Evolutionary conservation across 2,888 invertebrate genomes (phyloP).

Genomic region (Agrotis puta): DNA sequence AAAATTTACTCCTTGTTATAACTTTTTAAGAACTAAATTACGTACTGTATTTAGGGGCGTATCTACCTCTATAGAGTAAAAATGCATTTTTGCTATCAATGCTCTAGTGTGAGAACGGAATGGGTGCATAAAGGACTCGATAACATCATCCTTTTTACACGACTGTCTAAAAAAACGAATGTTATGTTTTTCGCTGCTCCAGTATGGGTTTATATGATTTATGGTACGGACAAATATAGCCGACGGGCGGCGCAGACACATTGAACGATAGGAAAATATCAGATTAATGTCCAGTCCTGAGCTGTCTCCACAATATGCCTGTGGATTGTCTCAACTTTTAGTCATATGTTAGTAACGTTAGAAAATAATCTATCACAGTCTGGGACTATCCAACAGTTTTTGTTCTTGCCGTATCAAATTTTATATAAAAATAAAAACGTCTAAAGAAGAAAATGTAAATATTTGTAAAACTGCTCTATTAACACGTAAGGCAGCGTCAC

Average conservation of each 20-base stretch:
- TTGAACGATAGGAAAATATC: neutral
- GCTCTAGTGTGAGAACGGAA: neutral
- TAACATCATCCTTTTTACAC: neutral
- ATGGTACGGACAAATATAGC: neutral
- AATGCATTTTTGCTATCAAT: neutral
- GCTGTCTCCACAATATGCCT: neutral
- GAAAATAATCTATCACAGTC: no score
- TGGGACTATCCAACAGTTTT: neutral
- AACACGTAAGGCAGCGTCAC: no score
- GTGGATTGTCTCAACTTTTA: neutral
- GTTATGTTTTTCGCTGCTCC: neutral
- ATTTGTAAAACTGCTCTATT: no score
- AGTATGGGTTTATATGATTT: no score
- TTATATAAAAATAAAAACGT: neutral
- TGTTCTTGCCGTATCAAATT: neutral
- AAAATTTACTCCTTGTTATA: conserved; percentile 6
- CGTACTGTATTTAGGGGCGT: neutral
- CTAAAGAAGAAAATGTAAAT: no score
- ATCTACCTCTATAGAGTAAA: neutral
- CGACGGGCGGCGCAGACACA: neutral
- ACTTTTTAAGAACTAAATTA: neutral
- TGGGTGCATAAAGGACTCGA: neutral
- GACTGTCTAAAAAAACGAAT: no score
- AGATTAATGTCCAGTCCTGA: neutral
- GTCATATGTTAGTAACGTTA: neutral